Evolutionary conservation across 30 jellyfish, hydroid and myxozoan genomes (phyloP), one percentile per base, ranked within the genome.

Genomic region (Turritopsis dohrnii): DNA sequence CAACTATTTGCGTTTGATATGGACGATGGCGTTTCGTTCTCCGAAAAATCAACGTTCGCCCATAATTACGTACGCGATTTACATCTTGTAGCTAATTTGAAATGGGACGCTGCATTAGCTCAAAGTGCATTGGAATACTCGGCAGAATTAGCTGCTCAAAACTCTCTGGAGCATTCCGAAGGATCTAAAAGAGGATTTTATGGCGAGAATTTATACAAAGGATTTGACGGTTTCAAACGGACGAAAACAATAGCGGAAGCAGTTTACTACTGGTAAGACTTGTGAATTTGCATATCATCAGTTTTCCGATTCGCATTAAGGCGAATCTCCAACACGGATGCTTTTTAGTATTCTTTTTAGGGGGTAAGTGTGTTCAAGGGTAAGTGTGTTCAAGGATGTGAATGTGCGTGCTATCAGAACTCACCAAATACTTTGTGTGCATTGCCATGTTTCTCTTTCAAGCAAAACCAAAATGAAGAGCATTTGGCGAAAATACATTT

Each of bases 41-140:
- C 87, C 26, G 87, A 80, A 0, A 71, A 80, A 26, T 22, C 87
- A 22, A 80, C 87, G 52, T 80, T 52, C 52, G 87, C 87, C 9
- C 89, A 82, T 31, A 82, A 82, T 28, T 65, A 65, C 41, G 85
- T 65, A 5, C 87, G 89, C 18, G 85, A 69, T 60, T 82, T 82
- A 72, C 89, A 82, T 71, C 28, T 30, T 21, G 89, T 82, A 16
- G 29, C n/a, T 28, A 31, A 71, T 72, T 29, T 82, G 76, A 71
- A 23, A 29, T 82, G 89, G 89, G 89, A 82, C 31, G 52, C 53
- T 8, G 83, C 13, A 19, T 71, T 82, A 66, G 89, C 89, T 9
- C 17, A 52, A 18, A 52, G 28, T 16, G 87, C 87, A 53, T 52
- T 41, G 29, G 27, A 77, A 18, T 77, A 77, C 28, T 30, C 74